phyloP scores from a whole-genome alignment of 2,888 invertebrate genomes.

The Tachina lurida region DNA sequence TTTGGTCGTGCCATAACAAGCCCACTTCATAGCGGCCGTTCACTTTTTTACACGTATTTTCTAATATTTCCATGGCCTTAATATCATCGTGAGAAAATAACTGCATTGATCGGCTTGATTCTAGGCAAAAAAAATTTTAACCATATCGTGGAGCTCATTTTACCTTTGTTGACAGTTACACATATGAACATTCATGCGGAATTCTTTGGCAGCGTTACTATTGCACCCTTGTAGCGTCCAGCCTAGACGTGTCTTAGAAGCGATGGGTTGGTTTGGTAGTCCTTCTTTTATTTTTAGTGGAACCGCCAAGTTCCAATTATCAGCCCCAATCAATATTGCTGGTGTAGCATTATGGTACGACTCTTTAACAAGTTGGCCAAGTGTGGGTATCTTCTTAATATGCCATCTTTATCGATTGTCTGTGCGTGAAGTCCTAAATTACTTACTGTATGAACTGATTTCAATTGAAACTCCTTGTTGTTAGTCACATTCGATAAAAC shows the following conservation, averaged over 20 bases:
- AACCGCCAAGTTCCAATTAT: conserved; percentile 50
- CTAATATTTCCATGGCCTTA: too few species aligned
- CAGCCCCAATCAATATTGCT: too few species aligned
- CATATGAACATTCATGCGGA: conserved; percentile 29
- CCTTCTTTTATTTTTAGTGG: conserved; percentile 32
- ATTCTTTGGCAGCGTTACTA: background rate
- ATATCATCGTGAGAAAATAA: too few species aligned
- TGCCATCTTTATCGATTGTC: too few species aligned
- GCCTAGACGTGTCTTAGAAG: conserved; percentile 49
- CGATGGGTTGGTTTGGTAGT: conserved; percentile 50
- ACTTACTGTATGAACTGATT: too few species aligned
- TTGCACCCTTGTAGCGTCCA: background rate
- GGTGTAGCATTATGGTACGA: too few species aligned
- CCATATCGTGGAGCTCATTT: conserved; percentile 53
- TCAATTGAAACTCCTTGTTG: too few species aligned
- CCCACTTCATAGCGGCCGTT: conserved; percentile 44
- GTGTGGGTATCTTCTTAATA: too few species aligned
- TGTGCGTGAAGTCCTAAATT: too few species aligned
- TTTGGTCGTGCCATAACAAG: conserved; percentile 47
- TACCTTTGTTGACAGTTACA: conserved; percentile 58
- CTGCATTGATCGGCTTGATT: conserved; percentile 5
- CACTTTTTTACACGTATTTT: too few species aligned
- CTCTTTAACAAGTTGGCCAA: too few species aligned
- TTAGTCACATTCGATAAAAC: too few species aligned
- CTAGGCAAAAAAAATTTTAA: conserved; percentile 47